phyloP scores from a whole-genome alignment of 2,113 vertebrate species.

The Leuciscus idus region DNA sequence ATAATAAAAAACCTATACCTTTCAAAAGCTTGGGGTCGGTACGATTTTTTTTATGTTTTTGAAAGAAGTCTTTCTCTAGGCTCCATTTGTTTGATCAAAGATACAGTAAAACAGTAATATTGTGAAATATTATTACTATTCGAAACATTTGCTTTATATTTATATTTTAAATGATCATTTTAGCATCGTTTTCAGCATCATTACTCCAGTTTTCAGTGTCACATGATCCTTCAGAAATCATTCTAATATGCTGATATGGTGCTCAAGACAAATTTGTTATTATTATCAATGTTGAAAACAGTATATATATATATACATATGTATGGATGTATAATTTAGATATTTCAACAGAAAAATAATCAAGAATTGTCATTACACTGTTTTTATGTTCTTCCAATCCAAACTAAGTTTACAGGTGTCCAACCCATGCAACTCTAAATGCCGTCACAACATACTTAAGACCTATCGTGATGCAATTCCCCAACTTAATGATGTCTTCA shows the following conservation, averaged over 20 bases:
- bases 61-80: no score
- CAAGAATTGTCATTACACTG: not conserved
- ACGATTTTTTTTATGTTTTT: no score
- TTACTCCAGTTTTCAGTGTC: no score
- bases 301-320: not conserved
- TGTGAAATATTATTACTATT: not conserved
- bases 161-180: no score
- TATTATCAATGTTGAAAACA: no score
- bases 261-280: no score
- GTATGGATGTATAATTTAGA: not conserved
- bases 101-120: not conserved
- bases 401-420: slow-evolving; percentile 17
- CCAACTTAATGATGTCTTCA: slow-evolving; percentile 83
- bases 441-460: slow-evolving; percentile 55
- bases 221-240: no score
- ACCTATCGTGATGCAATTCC: slow-evolving; percentile 66
- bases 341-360: not conserved
- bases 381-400: not conserved
- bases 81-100: not conserved
- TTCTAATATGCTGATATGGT: no score
- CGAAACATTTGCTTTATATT: not conserved
- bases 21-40: no score
- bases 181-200: no score
- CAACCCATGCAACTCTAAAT: slow-evolving; percentile 53
- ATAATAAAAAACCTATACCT: no score